Conservation (phyloP, 2,888 invertebrate genomes). For the Hybos culiciformis region DNA sequence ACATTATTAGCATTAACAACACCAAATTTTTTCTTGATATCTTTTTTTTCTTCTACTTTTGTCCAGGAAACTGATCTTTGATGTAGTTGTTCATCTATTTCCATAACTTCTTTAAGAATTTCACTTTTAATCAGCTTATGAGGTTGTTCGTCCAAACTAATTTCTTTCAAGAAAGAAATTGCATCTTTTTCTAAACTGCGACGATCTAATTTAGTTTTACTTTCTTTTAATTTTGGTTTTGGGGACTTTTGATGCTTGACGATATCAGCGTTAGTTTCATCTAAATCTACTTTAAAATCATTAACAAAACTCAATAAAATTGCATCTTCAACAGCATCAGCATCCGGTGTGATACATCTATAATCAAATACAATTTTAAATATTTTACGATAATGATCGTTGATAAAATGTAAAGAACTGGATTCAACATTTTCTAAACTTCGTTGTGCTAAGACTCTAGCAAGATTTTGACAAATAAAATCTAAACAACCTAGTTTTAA, state of each 20-base stretch:
- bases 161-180: constrained; percentile 28
- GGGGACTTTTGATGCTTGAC: constrained; percentile 7
- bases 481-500: constrained; percentile 60
- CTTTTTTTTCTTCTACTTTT: constrained; percentile 35
- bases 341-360: constrained; percentile 55
- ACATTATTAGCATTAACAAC: constrained; percentile 29
- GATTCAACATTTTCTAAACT: constrained; percentile 49
- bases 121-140: constrained; percentile 10
- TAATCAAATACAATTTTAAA: constrained; percentile 43
- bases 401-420: constrained; percentile 47
- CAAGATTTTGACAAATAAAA: constrained; percentile 62
- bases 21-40: constrained; percentile 31
- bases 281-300: constrained; percentile 39
- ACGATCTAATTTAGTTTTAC: constrained; percentile 21
- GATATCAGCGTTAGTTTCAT: constrained; percentile 21
- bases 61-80: constrained; percentile 26
- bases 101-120: constrained; percentile 13
- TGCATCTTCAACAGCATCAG: constrained; percentile 47
- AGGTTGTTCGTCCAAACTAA: constrained; percentile 19
- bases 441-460: constrained; percentile 54
- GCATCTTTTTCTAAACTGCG: constrained; percentile 31
- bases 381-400: constrained; percentile 50
- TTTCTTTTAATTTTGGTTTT: constrained; percentile 22
- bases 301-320: constrained; percentile 33
- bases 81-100: constrained; percentile 15